phyloP scores from a whole-genome alignment of 2,113 vertebrate species.

The Sigmodon hispidus region DNA sequence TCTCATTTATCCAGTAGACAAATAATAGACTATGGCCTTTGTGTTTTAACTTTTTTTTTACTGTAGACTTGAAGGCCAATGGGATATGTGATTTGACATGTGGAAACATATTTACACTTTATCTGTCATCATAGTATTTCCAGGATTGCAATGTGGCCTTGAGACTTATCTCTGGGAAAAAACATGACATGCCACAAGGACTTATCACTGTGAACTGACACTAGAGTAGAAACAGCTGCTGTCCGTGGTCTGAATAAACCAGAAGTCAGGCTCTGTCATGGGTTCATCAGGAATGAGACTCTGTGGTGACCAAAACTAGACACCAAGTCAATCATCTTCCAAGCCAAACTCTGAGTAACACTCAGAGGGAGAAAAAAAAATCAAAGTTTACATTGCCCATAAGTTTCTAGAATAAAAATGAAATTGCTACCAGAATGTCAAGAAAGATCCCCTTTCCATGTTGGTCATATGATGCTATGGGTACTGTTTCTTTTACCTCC shows the following conservation, averaged over 20 bases:
- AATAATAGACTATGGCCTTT: not conserved
- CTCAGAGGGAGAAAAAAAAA: constrained; percentile 1
- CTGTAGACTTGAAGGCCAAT: not conserved
- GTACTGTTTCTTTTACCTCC: not conserved
- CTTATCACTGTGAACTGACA: not conserved
- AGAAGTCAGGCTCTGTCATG: not conserved
- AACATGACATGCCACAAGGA: not conserved
- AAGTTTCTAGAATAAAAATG: constrained; percentile 19
- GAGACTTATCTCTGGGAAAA: not conserved
- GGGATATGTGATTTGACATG: constrained; percentile 35
- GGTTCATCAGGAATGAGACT: not conserved
- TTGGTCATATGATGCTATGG: not conserved
- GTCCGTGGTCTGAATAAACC: not conserved
- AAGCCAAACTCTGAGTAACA: not conserved
- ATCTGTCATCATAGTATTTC: not conserved
- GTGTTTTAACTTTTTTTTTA: not conserved
- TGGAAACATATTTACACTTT: not conserved
- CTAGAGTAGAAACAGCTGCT: not conserved
- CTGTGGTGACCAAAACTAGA: not conserved
- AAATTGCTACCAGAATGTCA: not conserved
- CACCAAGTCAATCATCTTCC: not conserved
- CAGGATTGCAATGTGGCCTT: not conserved
- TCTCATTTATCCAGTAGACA: not conserved
- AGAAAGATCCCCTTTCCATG: not conserved
- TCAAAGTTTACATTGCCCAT: not conserved